phyloP scores from a whole-genome alignment of 2,797 vertebrate species.

The Labeo calbasu region DNA sequence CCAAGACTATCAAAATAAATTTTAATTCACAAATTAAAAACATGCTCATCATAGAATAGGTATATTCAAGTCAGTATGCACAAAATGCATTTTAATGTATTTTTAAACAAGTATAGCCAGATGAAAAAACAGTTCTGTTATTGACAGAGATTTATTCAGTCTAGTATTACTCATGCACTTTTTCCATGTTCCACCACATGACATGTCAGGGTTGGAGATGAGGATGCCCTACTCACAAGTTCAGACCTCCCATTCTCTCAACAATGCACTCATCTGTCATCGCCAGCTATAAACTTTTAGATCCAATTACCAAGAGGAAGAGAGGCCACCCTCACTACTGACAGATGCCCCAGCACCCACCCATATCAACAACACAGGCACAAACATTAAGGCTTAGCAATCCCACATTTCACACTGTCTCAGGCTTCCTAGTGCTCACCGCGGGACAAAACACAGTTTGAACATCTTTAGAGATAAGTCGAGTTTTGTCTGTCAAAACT shows the following conservation, averaged over 20 bases:
- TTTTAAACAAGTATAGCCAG: not conserved
- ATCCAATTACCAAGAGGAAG: slow-evolving; percentile 80
- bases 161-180: not conserved
- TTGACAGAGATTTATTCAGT: slow-evolving; percentile 17
- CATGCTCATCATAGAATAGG: not conserved
- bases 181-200: slow-evolving; percentile 7
- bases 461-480: slow-evolving; percentile 55
- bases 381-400: slow-evolving; percentile 55
- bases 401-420: slow-evolving; percentile 50
- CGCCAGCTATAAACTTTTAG: slow-evolving; percentile 74
- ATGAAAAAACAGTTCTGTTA: not conserved
- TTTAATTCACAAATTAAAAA: not conserved
- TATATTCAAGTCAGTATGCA: not conserved
- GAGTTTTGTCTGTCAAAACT: slow-evolving; percentile 58
- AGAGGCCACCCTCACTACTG: slow-evolving; percentile 76
- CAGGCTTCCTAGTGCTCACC: not conserved
- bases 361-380: slow-evolving; percentile 62
- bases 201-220: slow-evolving; percentile 24
- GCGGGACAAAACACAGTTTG: slow-evolving; percentile 36
- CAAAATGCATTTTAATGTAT: not conserved
- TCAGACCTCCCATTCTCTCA: slow-evolving; percentile 58
- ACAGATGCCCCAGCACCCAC: slow-evolving; percentile 72
- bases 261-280: slow-evolving; percentile 72
- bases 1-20: not conserved
- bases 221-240: slow-evolving; percentile 46